These are phyloP conservation scores for Diadromus collaris DNA, from an alignment of 2,888 invertebrate genomes.

Conservation along the genomic window DNA sequence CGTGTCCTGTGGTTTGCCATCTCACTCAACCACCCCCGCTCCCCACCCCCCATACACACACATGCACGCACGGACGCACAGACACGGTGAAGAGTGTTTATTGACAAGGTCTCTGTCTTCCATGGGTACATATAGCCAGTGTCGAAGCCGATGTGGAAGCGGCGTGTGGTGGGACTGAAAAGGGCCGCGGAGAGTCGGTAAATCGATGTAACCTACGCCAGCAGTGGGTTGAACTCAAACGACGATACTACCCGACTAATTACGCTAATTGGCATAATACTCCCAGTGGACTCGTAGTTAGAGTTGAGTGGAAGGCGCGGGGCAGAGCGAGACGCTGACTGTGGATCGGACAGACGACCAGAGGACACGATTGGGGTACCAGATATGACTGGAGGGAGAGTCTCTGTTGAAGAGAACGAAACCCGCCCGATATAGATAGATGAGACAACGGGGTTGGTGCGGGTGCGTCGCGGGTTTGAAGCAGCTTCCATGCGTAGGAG, in stretches of 20 bases:
- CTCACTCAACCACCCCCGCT: no score
- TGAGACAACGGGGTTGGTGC: constrained; percentile 9
- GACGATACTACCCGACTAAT: constrained; percentile 68
- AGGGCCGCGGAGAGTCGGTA: constrained; percentile 36
- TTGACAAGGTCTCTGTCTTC: neutral
- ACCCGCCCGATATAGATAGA: constrained; percentile 8
- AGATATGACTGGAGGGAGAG: constrained; percentile 37
- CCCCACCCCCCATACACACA: neutral
- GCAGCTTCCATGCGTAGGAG: constrained; percentile 1
- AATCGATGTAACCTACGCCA: constrained; percentile 32
- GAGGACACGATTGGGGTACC: constrained; percentile 14
- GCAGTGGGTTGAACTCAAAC: constrained; percentile 63
- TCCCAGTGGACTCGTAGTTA: constrained; percentile 67
- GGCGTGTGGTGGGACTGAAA: constrained; percentile 4
- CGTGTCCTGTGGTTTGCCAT: neutral
- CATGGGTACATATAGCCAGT: neutral
- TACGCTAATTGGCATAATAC: constrained; percentile 75
- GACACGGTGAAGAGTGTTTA: constrained; percentile 9
- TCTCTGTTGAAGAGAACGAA: constrained; percentile 36
- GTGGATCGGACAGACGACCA: neutral
- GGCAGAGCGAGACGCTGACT: constrained; percentile 14
- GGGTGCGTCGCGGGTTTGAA: neutral
- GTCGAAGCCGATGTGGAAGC: neutral
- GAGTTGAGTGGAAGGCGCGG: constrained; percentile 50
- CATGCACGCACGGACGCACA: neutral